These are phyloP conservation scores for Upupa epops DNA, from an alignment of 2,113 vertebrate genomes.

Conservation along the genomic window DNA sequence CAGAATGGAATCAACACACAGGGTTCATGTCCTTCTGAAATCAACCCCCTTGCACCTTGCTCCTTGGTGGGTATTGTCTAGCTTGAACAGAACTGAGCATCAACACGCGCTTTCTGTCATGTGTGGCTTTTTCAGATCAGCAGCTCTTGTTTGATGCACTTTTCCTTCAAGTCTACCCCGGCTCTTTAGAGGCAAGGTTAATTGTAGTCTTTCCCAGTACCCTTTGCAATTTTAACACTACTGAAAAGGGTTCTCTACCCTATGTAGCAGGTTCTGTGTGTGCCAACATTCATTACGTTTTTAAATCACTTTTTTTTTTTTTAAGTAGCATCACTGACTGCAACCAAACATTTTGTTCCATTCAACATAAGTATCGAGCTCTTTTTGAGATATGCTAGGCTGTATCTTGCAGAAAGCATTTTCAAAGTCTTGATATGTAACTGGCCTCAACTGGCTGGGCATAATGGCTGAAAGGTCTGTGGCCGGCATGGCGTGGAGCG, in stretches of 20 bases:
- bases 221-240: conserved; percentile 79
- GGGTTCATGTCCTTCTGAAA: conserved; percentile 85
- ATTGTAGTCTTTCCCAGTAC: conserved; percentile 78
- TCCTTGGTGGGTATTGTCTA: conserved; percentile 83
- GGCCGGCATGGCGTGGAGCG: conserved; percentile 90
- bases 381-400: conserved; percentile 99
- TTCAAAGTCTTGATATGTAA: conserved; percentile 99
- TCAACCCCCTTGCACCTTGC: conserved; percentile 85
- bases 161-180: conserved; percentile 83
- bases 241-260: conserved; percentile 81
- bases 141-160: conserved; percentile 80
- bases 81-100: conserved; percentile 84
- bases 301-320: conserved; percentile 36
- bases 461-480: conserved; percentile 93
- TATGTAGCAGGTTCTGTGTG: conserved; percentile 80
- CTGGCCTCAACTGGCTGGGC: conserved; percentile 94
- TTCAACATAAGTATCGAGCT: conserved; percentile 97
- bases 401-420: conserved; percentile 99
- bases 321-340: conserved; percentile 88
- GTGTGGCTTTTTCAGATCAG: conserved; percentile 81
- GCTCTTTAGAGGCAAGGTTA: conserved; percentile 79
- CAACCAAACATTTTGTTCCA: conserved; percentile 99
- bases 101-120: conserved; percentile 79
- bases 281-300: conserved; percentile 80
- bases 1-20: conserved; percentile 92